These are phyloP conservation scores for Laticauda laticaudata DNA, from an alignment of 2,113 vertebrate species.

Conservation along the genomic window DNA sequence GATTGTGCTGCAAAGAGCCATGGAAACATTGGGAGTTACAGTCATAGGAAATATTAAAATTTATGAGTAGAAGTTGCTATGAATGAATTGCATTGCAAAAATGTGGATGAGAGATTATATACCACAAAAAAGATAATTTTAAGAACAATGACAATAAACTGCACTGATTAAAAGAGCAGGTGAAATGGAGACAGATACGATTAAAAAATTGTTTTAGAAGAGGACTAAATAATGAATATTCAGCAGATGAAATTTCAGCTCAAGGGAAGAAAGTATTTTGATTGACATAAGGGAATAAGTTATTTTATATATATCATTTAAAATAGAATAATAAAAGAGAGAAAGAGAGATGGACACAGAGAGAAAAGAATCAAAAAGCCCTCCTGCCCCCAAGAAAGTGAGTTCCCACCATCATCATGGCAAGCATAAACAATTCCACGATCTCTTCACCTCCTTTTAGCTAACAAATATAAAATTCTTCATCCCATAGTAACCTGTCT, in stretches of 20 bases:
- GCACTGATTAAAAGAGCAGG: neutral
- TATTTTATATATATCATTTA: neutral
- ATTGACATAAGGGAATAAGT: neutral
- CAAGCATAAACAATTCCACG: too few relatives aligned
- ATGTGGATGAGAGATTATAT: neutral
- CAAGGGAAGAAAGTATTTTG: neutral
- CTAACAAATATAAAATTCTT: too few relatives aligned
- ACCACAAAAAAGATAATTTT: neutral
- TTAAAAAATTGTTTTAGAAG: neutral
- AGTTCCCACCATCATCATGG: too few relatives aligned
- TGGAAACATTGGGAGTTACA: neutral
- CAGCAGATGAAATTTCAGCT: neutral
- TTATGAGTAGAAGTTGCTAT: neutral
- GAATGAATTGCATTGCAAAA: neutral
- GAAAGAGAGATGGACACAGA: too few relatives aligned
- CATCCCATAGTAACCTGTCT: too few relatives aligned
- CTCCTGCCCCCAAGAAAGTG: too few relatives aligned
- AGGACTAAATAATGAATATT: neutral
- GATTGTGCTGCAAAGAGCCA: neutral
- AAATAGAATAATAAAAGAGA: too few relatives aligned
- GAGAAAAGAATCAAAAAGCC: too few relatives aligned
- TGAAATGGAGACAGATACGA: neutral
- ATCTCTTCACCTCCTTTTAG: too few relatives aligned
- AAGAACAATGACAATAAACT: neutral
- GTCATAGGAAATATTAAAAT: neutral